Conservation (phyloP, 2,797 vertebrate genomes). For the Novumbra hubbsi region DNA sequence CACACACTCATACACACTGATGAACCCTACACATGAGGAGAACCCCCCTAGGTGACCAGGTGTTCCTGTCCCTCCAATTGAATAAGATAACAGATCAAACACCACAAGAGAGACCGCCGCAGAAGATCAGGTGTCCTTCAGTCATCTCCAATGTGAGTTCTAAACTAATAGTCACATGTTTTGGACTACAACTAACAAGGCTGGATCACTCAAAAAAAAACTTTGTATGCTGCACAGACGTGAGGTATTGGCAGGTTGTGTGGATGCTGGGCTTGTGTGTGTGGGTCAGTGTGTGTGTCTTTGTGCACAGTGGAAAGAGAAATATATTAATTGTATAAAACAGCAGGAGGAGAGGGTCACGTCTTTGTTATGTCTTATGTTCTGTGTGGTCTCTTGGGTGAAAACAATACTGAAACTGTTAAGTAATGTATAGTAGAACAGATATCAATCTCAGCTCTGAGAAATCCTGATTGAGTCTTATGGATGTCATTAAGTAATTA, state of each 20-base stretch:
- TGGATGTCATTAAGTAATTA: neutral
- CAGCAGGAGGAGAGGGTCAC: neutral
- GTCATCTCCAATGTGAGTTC: neutral
- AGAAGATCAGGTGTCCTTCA: neutral
- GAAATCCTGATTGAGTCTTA: neutral
- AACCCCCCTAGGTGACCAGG: neutral
- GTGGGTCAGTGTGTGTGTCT: neutral
- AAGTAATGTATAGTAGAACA: no score
- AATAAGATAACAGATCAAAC: neutral
- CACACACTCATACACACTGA: neutral
- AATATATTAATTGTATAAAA: neutral
- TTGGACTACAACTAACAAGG: neutral
- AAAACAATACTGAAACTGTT: neutral
- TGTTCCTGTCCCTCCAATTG: neutral
- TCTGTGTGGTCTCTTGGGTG: neutral
- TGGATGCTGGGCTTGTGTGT: neutral
- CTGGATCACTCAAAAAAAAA: neutral
- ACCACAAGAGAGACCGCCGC: neutral
- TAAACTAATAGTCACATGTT: neutral
- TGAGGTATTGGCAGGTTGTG: conserved; percentile 5
- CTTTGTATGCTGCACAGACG: neutral
- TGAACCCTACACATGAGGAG: neutral
- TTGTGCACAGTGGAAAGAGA: neutral
- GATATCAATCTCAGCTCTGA: neutral
- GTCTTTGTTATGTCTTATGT: neutral